Evolutionary conservation across 2,113 vertebrate species (phyloP).

Genomic region (Cavia aperea): DNA sequence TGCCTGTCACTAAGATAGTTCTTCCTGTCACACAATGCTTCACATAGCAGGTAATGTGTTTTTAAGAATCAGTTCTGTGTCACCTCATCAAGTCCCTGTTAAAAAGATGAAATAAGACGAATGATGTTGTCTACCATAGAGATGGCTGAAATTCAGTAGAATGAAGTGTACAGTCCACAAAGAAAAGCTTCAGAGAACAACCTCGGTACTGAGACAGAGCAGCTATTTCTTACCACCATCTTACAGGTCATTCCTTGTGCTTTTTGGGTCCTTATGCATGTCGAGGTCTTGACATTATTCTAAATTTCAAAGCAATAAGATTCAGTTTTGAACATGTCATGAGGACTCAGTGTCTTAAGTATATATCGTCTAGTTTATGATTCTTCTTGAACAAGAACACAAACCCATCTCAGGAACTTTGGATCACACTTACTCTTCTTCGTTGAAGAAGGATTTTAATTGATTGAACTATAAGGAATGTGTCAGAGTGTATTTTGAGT

Average conservation of each 20-base stretch:
- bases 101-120: conserved; percentile 84
- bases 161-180: conserved; percentile 60
- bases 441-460: not conserved
- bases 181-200: conserved; percentile 48
- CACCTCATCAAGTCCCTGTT: conserved; percentile 85
- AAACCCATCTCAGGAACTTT: conserved; percentile 18
- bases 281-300: conserved; percentile 59
- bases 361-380: conserved; percentile 46
- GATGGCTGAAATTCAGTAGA: conserved; percentile 74
- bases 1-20: conserved; percentile 83
- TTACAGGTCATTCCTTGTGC: conserved; percentile 35
- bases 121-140: conserved; percentile 77
- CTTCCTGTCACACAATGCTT: conserved; percentile 83
- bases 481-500: not conserved
- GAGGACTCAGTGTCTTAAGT: conserved; percentile 56
- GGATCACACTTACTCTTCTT: conserved; percentile 35
- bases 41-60: conserved; percentile 86
- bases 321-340: conserved; percentile 60
- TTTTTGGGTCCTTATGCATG: conserved; percentile 27
- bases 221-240: not conserved
- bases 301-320: conserved; percentile 57
- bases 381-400: conserved; percentile 17
- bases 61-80: conserved; percentile 84
- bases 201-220: not conserved
- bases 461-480: not conserved